Base-by-base conservation (phyloP, 2,888 invertebrate genomes). In the Alcis repandata region DNA sequence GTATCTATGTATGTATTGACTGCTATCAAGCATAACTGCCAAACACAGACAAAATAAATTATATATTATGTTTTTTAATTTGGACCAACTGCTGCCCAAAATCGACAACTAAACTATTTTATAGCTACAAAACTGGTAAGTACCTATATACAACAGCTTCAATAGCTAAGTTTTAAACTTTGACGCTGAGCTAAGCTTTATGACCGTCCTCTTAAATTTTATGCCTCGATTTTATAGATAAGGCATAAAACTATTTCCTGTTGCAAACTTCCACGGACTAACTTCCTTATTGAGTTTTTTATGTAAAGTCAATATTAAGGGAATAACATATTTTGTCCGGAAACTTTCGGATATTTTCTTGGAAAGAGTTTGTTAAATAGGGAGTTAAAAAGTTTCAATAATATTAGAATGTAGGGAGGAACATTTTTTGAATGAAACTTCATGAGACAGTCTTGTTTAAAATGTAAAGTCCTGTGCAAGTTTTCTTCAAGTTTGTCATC, bases 321-420 rank as follows among this genome's bases (percentile, higher is more conserved):
- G 52, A 63, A 63, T 53, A 63, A 59, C 58, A 63, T 59, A 63
- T 59, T 63, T 63, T 58, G 63, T 59, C 48, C 8, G 58, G 22
- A 59, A 63, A 59, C 20, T 63, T 59, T 49, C 11, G 4, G 52
- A 33, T 38, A 46, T 45, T 27, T 58, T 40, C 45, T 52, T 38
- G 27, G 49, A 27, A 48, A 49, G 15, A 27, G 46, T 59, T 53
- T 63, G 63, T 58, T 48, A 58, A 57, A 58, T 32, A 53, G 45
- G 11, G 36, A 48, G 46, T 58, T 27, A 13, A 20, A 56, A 58
- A 43, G 36, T 56, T 62, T 17, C 17, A 54, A 45, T 32, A 19
- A 41, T 10, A 46, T 56, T 8, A 17, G 15, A 22, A 17, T 13
- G 19, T 40, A 15, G 15, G 4, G 11, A 10, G 27, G 4, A 27